Evolutionary conservation across 2,888 invertebrate genomes (phyloP).

Genomic region (Homarus gammarus): DNA sequence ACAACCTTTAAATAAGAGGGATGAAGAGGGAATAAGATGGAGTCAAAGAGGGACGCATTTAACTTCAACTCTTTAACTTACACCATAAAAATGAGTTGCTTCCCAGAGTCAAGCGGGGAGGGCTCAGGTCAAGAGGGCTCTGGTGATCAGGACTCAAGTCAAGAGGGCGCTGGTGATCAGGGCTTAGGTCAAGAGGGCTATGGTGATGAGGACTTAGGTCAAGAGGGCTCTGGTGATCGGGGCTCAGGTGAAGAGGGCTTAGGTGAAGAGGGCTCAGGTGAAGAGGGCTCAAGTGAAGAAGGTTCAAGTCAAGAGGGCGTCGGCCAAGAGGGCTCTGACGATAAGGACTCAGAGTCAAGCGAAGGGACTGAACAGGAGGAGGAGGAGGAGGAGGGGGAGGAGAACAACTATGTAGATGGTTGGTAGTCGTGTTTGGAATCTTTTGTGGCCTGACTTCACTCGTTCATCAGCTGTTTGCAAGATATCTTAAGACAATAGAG

Average conservation of each 20-base stretch:
- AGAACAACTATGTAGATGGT: slow-evolving; percentile 14
- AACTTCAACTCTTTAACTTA: too few relatives aligned
- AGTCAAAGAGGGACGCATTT: too few relatives aligned
- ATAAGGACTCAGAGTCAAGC: slow-evolving; percentile 1
- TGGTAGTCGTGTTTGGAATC: slow-evolving; percentile 11
- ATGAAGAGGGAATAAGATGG: too few relatives aligned
- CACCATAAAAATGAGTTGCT: not conserved
- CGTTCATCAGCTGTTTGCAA: not conserved
- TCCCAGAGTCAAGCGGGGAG: slow-evolving; percentile 32
- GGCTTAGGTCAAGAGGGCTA: too few relatives aligned
- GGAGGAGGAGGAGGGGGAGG: slow-evolving; percentile 1
- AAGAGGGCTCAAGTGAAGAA: slow-evolving; percentile 21
- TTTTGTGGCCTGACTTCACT: not conserved
- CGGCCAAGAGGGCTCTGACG: slow-evolving; percentile 25
- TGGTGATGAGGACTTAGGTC: too few relatives aligned
- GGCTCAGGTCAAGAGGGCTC: not conserved
- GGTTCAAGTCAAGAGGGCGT: slow-evolving; percentile 30
- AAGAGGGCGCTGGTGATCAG: too few relatives aligned
- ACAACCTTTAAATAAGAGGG: too few relatives aligned
- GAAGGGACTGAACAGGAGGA: slow-evolving; percentile 28
- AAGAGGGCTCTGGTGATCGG: too few relatives aligned
- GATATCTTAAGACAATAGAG: too few relatives aligned
- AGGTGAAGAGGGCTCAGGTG: slow-evolving; percentile 8
- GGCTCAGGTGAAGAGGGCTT: not conserved
- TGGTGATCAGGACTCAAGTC: too few relatives aligned